These are phyloP conservation scores for Porphyrio hochstetteri DNA, from an alignment of 2,113 vertebrate genomes.

Conservation along the genomic window DNA sequence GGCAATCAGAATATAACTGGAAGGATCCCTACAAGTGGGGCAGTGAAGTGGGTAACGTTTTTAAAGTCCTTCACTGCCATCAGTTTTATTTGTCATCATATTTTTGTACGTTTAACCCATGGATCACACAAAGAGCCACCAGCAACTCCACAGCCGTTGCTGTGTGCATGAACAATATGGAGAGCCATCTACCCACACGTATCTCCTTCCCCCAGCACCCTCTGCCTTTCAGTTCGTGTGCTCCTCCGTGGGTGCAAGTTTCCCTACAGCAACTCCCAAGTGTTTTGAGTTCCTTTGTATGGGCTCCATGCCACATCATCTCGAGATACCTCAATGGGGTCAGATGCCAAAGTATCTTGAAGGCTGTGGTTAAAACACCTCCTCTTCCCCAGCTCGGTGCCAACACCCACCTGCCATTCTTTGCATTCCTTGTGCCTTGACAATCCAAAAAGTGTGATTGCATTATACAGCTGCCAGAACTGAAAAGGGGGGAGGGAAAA, in stretches of 20 bases:
- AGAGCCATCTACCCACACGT: not conserved
- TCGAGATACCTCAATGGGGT: not conserved
- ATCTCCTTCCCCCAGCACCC: not conserved
- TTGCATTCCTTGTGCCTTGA: slow-evolving; percentile 88
- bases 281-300: not conserved
- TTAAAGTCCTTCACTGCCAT: not conserved
- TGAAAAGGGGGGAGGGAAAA: not conserved
- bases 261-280: not conserved
- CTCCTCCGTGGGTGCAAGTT: not conserved
- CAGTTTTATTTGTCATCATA: accelerated
- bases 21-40: not conserved
- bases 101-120: not conserved
- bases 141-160: not conserved
- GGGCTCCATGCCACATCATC: not conserved
- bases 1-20: not conserved
- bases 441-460: slow-evolving; percentile 88
- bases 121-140: not conserved
- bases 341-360: not conserved
- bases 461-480: slow-evolving; percentile 99
- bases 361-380: not conserved
- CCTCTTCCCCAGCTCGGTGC: not conserved
- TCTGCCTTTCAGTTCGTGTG: not conserved
- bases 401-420: slow-evolving; percentile 92
- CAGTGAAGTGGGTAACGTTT: not conserved
- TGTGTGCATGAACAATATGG: accelerated